Percentiles rank a stretch among this genome's conserved stretches.
phyloP scores from a whole-genome alignment of 2,888 invertebrate species.

The Nezara viridula region DNA sequence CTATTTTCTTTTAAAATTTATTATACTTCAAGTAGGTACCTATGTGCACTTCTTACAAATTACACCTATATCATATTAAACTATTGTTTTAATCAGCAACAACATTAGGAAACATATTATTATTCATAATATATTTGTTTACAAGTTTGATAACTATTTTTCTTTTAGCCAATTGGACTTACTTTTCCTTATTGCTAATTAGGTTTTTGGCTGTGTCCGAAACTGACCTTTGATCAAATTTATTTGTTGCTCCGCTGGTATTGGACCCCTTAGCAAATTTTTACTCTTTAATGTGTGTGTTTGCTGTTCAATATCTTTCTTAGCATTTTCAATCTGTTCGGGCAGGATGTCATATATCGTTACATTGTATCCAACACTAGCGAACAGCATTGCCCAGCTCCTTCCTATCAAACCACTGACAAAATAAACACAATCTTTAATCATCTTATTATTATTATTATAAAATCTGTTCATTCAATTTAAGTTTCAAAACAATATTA shows the following conservation, averaged over 20 bases:
- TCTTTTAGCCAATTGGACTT: too few species aligned
- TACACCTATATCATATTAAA: too few species aligned
- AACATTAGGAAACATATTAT: too few species aligned
- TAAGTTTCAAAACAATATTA: not conserved
- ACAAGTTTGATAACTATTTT: too few species aligned
- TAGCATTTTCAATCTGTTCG: conserved; percentile 81
- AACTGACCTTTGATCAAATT: conserved; percentile 80
- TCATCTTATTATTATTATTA: not conserved
- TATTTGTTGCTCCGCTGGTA: conserved; percentile 82
- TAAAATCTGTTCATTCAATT: not conserved
- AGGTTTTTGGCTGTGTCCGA: not conserved
- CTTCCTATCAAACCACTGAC: conserved; percentile 93
- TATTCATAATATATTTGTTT: too few species aligned
- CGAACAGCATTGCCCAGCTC: conserved; percentile 98
- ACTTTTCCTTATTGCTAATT: too few species aligned
- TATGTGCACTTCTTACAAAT: too few species aligned
- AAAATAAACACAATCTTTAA: conserved; percentile 65
- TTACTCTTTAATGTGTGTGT: conserved; percentile 78
- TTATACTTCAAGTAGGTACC: too few species aligned
- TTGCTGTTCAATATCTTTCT: conserved; percentile 82
- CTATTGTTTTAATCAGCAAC: too few species aligned
- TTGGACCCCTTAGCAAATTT: conserved; percentile 81
- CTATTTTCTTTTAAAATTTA: too few species aligned
- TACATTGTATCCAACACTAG: conserved; percentile 91
- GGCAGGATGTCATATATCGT: conserved; percentile 86